Evolutionary conservation across 2,797 vertebrate genomes (phyloP).

Genomic region (Peromyscus nudipes): DNA sequence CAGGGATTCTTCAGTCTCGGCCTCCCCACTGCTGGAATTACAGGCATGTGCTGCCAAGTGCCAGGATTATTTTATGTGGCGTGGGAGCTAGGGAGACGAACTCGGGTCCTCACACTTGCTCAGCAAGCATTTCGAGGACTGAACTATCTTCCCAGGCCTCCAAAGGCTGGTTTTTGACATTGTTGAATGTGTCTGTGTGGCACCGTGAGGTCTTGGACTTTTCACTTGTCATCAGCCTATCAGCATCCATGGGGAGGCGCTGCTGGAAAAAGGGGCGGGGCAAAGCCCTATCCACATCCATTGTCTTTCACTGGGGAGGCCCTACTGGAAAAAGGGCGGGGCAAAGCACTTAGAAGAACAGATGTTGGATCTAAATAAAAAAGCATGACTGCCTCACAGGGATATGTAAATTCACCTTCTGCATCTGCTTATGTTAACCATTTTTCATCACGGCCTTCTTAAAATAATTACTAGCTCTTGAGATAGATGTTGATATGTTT

Average conservation of each 20-base stretch:
- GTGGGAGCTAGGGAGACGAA: neutral
- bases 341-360: neutral
- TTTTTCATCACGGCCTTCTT: neutral
- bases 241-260: neutral
- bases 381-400: neutral
- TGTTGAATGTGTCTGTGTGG: neutral
- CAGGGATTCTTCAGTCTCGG: neutral
- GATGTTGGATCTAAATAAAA: slow-evolving; percentile 24
- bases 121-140: neutral
- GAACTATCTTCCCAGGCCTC: neutral
- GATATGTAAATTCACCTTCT: neutral
- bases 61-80: neutral
- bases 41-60: neutral
- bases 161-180: neutral
- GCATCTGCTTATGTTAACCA: neutral
- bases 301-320: neutral
- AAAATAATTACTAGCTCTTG: neutral
- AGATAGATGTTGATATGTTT: neutral
- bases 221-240: neutral
- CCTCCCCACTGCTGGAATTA: neutral
- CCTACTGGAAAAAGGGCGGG: neutral
- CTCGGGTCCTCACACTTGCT: neutral
- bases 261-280: neutral
- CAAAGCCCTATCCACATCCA: neutral
- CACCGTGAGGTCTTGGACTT: neutral